phyloP scores from a whole-genome alignment of 2,113 vertebrate genomes.

The Marmota flaviventris region DNA sequence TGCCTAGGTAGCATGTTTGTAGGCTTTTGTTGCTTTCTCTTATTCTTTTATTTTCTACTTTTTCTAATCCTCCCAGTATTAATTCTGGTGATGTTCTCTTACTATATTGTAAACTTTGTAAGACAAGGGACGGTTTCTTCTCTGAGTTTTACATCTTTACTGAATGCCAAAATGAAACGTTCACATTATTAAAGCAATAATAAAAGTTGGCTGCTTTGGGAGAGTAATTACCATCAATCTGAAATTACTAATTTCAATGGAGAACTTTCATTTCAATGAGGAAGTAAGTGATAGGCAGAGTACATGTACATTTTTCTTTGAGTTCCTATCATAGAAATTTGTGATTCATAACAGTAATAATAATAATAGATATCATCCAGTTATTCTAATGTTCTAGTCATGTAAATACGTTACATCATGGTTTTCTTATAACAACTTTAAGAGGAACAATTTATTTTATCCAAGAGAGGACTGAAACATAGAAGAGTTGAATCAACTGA shows the following conservation, averaged over 20 bases:
- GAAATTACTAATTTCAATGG: neutral
- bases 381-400: conserved; percentile 12
- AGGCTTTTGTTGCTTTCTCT: neutral
- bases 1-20: neutral
- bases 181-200: neutral
- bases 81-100: neutral
- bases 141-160: neutral
- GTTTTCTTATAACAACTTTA: neutral
- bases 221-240: conserved; percentile 24
- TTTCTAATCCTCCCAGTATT: neutral
- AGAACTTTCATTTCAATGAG: neutral
- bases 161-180: neutral
- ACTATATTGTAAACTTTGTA: neutral
- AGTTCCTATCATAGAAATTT: neutral
- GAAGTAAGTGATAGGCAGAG: neutral
- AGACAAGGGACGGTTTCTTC: neutral
- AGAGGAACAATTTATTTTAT: neutral
- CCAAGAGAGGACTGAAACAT: neutral
- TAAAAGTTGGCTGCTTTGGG: conserved; percentile 19
- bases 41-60: neutral
- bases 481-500: neutral
- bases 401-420: neutral
- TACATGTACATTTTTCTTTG: conserved; percentile 29
- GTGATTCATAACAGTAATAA: neutral
- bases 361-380: neutral